Evolutionary conservation across 2,888 invertebrate genomes (phyloP).

Genomic region (Sphaerophoria taeniata): DNA sequence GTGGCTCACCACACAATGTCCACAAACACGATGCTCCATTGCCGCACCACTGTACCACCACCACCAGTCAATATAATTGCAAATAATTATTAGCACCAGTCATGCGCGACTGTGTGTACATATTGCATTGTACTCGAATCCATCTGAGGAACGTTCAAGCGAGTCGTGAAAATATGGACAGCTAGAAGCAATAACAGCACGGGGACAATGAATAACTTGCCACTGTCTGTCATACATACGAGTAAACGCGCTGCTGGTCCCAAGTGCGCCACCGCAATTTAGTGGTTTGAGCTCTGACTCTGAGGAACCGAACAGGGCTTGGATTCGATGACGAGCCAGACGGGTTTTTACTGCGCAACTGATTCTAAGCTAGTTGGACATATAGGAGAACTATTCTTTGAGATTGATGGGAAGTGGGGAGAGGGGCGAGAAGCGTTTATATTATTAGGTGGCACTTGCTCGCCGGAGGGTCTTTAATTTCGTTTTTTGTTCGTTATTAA

Average conservation of each 20-base stretch:
- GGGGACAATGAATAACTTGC: constrained; percentile 70
- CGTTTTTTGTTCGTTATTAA: constrained; percentile 53
- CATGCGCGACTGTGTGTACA: constrained; percentile 72
- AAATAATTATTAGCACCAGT: constrained; percentile 74
- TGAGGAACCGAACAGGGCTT: not conserved
- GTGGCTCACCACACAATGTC: constrained; percentile 20
- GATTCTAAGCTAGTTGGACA: constrained; percentile 36
- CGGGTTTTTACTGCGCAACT: constrained; percentile 67
- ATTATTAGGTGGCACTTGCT: constrained; percentile 61
- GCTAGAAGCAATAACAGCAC: constrained; percentile 9
- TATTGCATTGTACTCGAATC: too few species aligned
- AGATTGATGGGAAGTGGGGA: constrained; percentile 39
- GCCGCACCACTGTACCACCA: not conserved
- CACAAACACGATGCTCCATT: not conserved
- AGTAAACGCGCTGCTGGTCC: constrained; percentile 16
- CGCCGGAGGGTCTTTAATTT: constrained; percentile 50
- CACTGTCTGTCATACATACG: constrained; percentile 65
- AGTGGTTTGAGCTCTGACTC: constrained; percentile 12
- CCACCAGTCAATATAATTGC: constrained; percentile 66
- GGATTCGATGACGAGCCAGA: constrained; percentile 55
- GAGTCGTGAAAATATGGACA: constrained; percentile 35
- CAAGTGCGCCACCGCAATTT: constrained; percentile 45
- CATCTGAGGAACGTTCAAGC: constrained; percentile 5
- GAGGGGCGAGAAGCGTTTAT: constrained; percentile 67
- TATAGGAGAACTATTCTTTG: too few species aligned